Percentiles rank a stretch among this genome's conserved stretches.
Conservation (phyloP, 2,797 vertebrate species). For the Phalanger gymnotis region DNA sequence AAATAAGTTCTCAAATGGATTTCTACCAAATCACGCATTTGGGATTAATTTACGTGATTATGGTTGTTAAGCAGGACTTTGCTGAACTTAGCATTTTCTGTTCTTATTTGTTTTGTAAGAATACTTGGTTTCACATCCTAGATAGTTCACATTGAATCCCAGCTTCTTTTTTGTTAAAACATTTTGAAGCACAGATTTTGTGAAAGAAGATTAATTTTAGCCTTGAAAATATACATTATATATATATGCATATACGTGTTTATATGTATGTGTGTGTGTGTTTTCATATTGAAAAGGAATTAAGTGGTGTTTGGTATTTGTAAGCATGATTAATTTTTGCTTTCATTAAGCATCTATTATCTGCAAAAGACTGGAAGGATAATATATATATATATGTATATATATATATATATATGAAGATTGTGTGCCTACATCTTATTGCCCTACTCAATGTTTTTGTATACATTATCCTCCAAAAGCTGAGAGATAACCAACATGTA, state of each 20-base stretch:
- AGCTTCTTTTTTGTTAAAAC: background rate
- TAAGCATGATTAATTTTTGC: background rate
- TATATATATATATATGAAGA: background rate
- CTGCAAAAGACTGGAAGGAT: background rate
- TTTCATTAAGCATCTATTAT: background rate
- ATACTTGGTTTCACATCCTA: constrained; percentile 56
- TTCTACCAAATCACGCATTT: constrained; percentile 55
- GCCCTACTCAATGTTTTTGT: background rate
- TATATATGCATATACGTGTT: background rate
- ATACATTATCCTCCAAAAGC: background rate
- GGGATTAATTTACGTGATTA: constrained; percentile 67
- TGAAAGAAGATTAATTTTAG: background rate
- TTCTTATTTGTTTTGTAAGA: constrained; percentile 65
- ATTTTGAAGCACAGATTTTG: constrained; percentile 21
- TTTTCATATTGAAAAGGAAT: background rate
- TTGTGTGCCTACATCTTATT: background rate
- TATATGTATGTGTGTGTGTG: background rate
- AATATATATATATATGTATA: constrained; percentile 36
- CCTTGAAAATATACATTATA: background rate
- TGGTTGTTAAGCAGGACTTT: constrained; percentile 52
- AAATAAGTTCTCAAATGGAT: constrained; percentile 39
- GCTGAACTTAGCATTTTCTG: constrained; percentile 54
- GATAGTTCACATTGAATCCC: constrained; percentile 49
- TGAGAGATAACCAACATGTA: background rate
- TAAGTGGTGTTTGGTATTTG: background rate